Evolutionary conservation across 1,140 invertebrate species (phyloP).

Genomic region (roundworm (Caenorhabditis elegans)): WBcel235 BX284604.4:6437501-6438000

Average conservation of each 20-base stretch:
- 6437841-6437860: no score
- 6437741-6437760: neutral
- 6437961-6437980: neutral
- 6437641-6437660: neutral
- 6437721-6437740: neutral
- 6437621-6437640: no score
- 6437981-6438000: neutral
- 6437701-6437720: neutral
- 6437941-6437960: neutral
- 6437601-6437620: no score
- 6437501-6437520: no score
- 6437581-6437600: no score
- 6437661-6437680: neutral
- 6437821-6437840: no score
- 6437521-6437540: no score
- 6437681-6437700: no score
- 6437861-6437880: neutral
- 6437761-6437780: no score
- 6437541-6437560: no score
- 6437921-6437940: constrained; percentile 1
- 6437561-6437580: no score
- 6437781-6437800: neutral
- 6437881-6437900: constrained; percentile 29
- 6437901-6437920: constrained; percentile 22
- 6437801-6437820: no score